Evolutionary conservation across 2,797 vertebrate genomes (phyloP).

Genomic region (Picus viridis): DNA sequence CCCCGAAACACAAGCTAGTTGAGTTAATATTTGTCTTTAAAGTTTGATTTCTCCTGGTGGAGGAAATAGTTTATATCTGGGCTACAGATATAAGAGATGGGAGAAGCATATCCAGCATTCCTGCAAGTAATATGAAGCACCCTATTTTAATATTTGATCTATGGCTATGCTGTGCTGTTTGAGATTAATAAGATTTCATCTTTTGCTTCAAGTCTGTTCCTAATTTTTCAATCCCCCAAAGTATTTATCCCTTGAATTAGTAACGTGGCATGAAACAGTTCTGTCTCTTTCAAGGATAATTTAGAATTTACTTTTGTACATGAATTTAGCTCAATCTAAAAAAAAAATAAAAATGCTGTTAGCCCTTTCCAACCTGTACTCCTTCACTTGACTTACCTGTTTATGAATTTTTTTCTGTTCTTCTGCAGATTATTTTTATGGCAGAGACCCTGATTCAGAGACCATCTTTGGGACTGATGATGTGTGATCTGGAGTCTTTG

Average conservation of each 20-base stretch:
- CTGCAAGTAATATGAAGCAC: background rate
- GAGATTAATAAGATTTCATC: background rate
- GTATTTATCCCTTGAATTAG: background rate
- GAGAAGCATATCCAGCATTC: background rate
- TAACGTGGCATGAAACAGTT: background rate
- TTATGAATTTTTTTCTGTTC: background rate
- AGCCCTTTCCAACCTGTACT: background rate
- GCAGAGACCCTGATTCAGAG: background rate
- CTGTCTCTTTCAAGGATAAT: background rate
- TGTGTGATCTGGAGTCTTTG: background rate
- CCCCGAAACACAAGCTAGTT: background rate
- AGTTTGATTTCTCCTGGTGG: slow-evolving; percentile 5
- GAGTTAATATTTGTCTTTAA: slow-evolving; percentile 21
- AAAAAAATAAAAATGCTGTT: accelerated
- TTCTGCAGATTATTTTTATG: background rate
- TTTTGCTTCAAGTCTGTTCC: background rate
- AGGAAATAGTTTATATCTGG: background rate
- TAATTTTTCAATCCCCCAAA: background rate
- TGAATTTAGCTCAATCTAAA: accelerated
- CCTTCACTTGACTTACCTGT: background rate
- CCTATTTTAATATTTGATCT: background rate
- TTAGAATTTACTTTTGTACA: background rate
- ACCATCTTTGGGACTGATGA: background rate
- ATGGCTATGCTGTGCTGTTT: background rate
- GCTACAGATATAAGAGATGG: background rate